A percentile compares a stretch with the other conserved stretches of the same genome.
Evolutionary conservation across 2,113 vertebrate species (phyloP).

Genomic region (Leiothrix lutea): DNA sequence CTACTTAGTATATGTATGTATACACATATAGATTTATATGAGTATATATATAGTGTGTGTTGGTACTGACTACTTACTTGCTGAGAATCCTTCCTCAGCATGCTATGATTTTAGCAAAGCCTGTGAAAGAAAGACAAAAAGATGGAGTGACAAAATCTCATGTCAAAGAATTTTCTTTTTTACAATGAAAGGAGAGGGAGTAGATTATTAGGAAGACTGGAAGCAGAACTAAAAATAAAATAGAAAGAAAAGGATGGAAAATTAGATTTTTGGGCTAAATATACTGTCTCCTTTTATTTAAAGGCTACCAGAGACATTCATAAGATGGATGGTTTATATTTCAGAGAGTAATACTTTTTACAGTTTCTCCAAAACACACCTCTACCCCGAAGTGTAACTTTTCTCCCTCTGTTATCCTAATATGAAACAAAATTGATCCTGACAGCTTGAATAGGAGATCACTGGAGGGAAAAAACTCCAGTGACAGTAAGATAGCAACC

Average conservation of each 20-base stretch:
- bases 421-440: background rate
- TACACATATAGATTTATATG: rapidly evolving
- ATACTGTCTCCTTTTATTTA: background rate
- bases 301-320: background rate
- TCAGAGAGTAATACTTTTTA: background rate
- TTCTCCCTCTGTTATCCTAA: background rate
- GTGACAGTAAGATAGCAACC: background rate
- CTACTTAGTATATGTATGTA: background rate
- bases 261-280: background rate
- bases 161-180: background rate
- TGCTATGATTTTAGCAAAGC: background rate
- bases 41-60: background rate
- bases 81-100: background rate
- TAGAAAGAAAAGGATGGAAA: background rate
- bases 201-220: background rate
- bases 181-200: background rate
- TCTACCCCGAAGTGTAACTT: rapidly evolving
- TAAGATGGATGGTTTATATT: background rate
- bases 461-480: background rate
- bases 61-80: background rate
- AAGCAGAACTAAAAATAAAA: background rate
- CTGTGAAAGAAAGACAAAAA: background rate
- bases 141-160: background rate
- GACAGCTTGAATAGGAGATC: background rate
- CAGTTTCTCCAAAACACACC: background rate